These are phyloP conservation scores for Dolichotis patagonum DNA, from an alignment of 2,113 vertebrate species.

Conservation along the genomic window DNA sequence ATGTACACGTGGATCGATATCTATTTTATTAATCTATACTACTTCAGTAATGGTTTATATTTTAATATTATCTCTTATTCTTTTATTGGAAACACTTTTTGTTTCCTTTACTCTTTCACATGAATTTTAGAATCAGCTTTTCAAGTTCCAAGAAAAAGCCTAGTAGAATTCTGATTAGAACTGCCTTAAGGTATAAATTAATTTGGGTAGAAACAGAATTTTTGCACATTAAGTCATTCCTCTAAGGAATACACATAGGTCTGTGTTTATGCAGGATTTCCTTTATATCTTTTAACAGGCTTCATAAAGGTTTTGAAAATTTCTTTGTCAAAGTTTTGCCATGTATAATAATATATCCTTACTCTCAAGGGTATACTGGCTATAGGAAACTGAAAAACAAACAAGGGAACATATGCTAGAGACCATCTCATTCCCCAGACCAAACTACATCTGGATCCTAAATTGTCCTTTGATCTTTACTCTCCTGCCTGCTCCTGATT, in stretches of 20 bases:
- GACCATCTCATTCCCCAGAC: constrained; percentile 19
- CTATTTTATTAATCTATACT: constrained; percentile 5
- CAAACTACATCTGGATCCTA: constrained; percentile 51
- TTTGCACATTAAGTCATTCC: constrained; percentile 15
- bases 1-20: neutral
- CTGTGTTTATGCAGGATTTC: neutral
- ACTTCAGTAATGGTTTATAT: constrained; percentile 38
- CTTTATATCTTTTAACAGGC: neutral
- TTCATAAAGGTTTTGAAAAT: constrained; percentile 31
- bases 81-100: constrained; percentile 46
- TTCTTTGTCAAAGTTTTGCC: constrained; percentile 48
- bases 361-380: neutral
- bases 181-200: neutral
- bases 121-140: constrained; percentile 39
- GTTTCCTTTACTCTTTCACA: constrained; percentile 4
- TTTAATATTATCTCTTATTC: constrained; percentile 13
- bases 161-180: neutral
- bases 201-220: neutral
- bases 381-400: constrained; percentile 54
- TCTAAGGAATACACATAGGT: constrained; percentile 17
- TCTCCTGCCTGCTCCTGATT: neutral
- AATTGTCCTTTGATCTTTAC: neutral
- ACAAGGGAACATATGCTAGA: constrained; percentile 26
- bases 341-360: neutral
- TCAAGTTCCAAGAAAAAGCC: constrained; percentile 31